Percentiles rank a stretch among this genome's conserved stretches.
Evolutionary conservation across 2,113 vertebrate genomes (phyloP).

Genomic region (Neofelis nebulosa): DNA sequence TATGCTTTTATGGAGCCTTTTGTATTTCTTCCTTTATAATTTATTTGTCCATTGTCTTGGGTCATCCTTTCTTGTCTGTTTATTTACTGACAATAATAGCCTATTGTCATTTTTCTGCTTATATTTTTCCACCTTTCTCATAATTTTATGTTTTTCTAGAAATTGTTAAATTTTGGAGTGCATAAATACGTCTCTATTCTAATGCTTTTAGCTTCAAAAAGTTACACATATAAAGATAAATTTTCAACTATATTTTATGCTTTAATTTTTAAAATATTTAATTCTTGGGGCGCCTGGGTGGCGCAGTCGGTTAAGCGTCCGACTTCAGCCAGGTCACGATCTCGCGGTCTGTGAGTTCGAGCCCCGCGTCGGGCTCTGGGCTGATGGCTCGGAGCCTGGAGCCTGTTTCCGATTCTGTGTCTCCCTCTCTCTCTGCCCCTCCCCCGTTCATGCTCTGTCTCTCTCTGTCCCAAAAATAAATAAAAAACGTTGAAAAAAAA

Average conservation of each 20-base stretch:
- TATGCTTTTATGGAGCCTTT: background rate
- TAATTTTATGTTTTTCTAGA: constrained; percentile 34
- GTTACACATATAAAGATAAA: background rate
- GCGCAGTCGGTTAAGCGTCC: too few relatives aligned
- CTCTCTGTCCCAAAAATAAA: too few relatives aligned
- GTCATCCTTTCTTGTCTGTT: background rate
- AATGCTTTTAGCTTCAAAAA: background rate
- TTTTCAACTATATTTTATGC: constrained; percentile 14
- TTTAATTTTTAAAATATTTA: background rate
- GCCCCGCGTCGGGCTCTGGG: too few relatives aligned
- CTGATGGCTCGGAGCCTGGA: too few relatives aligned
- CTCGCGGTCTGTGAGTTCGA: too few relatives aligned
- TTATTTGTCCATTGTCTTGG: background rate
- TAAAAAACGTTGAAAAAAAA: too few relatives aligned
- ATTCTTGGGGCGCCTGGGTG: too few relatives aligned
- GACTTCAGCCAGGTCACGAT: too few relatives aligned
- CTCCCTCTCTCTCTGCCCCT: too few relatives aligned
- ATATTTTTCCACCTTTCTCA: background rate
- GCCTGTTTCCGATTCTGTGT: too few relatives aligned
- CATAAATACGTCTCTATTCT: background rate
- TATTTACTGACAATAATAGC: background rate
- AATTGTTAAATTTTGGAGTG: background rate
- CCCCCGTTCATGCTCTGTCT: too few relatives aligned
- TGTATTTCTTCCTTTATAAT: background rate
- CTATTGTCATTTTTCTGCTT: background rate